phyloP scores from a whole-genome alignment of 2,797 vertebrate species.

The Parauchenoglanis punctatus region DNA sequence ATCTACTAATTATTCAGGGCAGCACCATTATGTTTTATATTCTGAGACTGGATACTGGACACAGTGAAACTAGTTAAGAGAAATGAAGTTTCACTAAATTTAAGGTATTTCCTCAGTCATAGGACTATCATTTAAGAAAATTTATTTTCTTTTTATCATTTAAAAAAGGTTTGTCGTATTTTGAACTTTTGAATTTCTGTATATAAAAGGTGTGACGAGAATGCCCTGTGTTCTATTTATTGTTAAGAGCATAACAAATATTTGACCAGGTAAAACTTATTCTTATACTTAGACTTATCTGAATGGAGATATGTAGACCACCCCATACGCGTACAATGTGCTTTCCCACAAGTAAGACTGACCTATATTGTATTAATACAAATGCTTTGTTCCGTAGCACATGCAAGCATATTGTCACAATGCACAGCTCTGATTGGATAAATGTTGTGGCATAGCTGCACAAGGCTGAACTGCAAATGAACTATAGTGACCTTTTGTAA shows the following conservation, averaged over 20 bases:
- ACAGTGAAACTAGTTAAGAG: background rate
- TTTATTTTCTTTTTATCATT: no score
- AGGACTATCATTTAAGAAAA: background rate
- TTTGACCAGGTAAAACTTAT: background rate
- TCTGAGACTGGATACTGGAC: background rate
- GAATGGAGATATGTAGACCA: background rate
- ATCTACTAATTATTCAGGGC: background rate
- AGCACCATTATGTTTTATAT: background rate
- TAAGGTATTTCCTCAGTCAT: background rate
- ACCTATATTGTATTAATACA: background rate
- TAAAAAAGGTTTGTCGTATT: background rate
- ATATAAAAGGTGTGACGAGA: background rate
- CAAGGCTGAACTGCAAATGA: background rate
- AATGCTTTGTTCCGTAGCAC: background rate
- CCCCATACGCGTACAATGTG: background rate
- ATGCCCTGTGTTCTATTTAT: background rate
- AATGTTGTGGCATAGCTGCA: background rate
- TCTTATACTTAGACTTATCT: background rate
- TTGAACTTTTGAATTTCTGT: background rate
- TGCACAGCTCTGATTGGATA: background rate
- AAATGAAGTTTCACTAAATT: background rate
- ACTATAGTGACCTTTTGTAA: conserved; percentile 7
- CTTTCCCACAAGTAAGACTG: background rate
- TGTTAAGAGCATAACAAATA: background rate
- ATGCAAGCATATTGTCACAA: no score